These are phyloP conservation scores for Sparus aurata DNA, from an alignment of 2,797 vertebrate genomes.

Conservation along the genomic window DNA sequence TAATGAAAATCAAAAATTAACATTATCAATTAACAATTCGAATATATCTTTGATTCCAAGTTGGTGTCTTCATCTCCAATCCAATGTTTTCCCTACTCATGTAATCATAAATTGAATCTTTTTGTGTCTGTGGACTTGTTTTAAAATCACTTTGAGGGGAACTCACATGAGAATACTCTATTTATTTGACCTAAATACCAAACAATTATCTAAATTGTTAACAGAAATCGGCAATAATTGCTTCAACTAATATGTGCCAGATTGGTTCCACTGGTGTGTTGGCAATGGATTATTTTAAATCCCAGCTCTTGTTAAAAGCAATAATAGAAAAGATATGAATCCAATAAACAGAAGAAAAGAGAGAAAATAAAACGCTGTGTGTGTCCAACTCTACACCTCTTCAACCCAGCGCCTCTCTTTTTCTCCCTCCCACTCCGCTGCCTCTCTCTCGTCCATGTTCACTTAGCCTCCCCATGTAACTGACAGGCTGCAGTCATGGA, in stretches of 20 bases:
- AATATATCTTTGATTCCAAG: no score
- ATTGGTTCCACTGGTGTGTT: slow-evolving; percentile 43
- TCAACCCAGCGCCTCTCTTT: slow-evolving; percentile 36
- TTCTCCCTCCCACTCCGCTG: slow-evolving; percentile 58
- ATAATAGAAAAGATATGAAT: slow-evolving; percentile 27
- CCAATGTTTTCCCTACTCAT: background rate
- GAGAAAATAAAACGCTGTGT: slow-evolving; percentile 45
- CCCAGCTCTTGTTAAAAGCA: slow-evolving; percentile 47
- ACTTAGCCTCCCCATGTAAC: slow-evolving; percentile 66
- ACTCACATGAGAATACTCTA: slow-evolving; percentile 3
- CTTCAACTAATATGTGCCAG: slow-evolving; percentile 27
- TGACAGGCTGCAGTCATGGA: slow-evolving; percentile 80
- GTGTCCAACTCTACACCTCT: slow-evolving; percentile 59
- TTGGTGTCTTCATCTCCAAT: background rate
- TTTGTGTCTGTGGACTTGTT: background rate
- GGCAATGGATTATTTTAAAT: slow-evolving; percentile 40
- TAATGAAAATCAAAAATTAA: no score
- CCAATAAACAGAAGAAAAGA: slow-evolving; percentile 45
- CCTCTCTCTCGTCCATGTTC: slow-evolving; percentile 52
- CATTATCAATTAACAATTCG: no score
- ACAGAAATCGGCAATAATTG: slow-evolving; percentile 32
- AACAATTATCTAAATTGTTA: slow-evolving; percentile 47
- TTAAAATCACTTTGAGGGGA: slow-evolving; percentile 2
- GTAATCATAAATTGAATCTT: background rate
- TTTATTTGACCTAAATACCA: slow-evolving; percentile 30